These are phyloP conservation scores for Petrocephalus schoutedeni DNA, from an alignment of 2,797 vertebrate species.

Conservation along the genomic window DNA sequence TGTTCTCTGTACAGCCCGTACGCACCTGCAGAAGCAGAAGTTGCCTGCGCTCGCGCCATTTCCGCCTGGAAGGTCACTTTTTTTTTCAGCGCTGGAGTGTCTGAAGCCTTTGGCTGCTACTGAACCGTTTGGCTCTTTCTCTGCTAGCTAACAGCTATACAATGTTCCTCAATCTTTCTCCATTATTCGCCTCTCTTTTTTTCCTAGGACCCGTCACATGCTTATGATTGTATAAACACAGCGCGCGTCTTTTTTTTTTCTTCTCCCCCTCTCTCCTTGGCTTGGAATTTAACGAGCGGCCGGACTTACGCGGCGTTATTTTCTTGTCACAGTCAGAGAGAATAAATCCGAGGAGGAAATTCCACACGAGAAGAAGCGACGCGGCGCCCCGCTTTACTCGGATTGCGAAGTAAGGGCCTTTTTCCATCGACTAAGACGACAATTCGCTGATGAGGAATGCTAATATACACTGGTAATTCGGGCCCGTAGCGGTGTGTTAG, in stretches of 20 bases:
- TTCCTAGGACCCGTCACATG: slow-evolving; percentile 50
- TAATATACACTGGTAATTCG: background rate
- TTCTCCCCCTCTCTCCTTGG: no score
- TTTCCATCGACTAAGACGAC: slow-evolving; percentile 42
- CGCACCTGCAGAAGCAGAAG: slow-evolving; percentile 53
- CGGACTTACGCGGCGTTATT: slow-evolving; percentile 59
- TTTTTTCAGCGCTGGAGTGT: slow-evolving; percentile 54
- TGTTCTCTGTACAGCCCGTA: slow-evolving; percentile 39
- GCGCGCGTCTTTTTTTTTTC: slow-evolving; percentile 54
- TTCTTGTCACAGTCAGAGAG: slow-evolving; percentile 54
- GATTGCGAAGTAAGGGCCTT: slow-evolving; percentile 63
- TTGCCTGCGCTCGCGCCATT: slow-evolving; percentile 61
- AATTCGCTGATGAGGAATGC: slow-evolving; percentile 26
- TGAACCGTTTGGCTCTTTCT: slow-evolving; percentile 90
- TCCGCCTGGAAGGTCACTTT: slow-evolving; percentile 62
- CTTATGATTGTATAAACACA: slow-evolving; percentile 46
- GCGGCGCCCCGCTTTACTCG: slow-evolving; percentile 58
- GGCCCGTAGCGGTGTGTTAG: background rate
- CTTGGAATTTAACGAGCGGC: slow-evolving; percentile 52
- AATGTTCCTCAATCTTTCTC: slow-evolving; percentile 73
- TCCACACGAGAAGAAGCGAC: slow-evolving; percentile 68
- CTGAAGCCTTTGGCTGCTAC: slow-evolving; percentile 86
- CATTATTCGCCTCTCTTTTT: slow-evolving; percentile 46
- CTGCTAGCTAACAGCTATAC: slow-evolving; percentile 77
- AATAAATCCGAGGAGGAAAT: slow-evolving; percentile 63